These are phyloP conservation scores for Eulemur coronatus DNA, from an alignment of 2,797 vertebrate genomes.

Conservation along the genomic window DNA sequence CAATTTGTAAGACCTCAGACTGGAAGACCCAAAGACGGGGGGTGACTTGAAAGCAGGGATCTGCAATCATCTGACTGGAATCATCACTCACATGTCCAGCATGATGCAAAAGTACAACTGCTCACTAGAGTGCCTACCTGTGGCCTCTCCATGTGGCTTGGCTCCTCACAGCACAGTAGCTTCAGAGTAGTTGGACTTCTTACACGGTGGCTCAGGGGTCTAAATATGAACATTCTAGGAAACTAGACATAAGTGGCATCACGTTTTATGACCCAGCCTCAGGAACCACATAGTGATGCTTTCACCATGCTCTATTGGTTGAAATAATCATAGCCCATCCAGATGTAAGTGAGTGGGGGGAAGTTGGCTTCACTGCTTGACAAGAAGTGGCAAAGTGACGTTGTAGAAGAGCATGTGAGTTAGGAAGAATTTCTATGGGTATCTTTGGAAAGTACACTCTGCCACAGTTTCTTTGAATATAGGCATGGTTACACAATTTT, in stretches of 20 bases:
- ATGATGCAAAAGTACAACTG: not conserved
- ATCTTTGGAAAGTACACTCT: not conserved
- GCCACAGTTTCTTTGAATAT: not conserved
- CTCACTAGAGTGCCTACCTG: not conserved
- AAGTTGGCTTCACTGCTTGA: not conserved
- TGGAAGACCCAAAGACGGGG: not conserved
- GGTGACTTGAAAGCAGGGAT: not conserved
- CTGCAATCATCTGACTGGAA: not conserved
- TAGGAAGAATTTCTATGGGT: not conserved
- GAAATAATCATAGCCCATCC: not conserved
- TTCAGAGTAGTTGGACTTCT: not conserved
- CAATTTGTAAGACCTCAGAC: not conserved
- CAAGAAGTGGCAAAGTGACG: not conserved
- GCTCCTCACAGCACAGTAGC: not conserved
- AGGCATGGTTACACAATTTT: not conserved
- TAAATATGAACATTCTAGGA: not conserved
- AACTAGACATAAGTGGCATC: not conserved
- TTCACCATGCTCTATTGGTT: not conserved
- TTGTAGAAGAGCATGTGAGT: not conserved
- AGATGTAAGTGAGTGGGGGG: not conserved
- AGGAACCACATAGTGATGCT: not conserved
- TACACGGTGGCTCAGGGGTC: not conserved
- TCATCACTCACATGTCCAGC: not conserved
- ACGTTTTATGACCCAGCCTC: not conserved
- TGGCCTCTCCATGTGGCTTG: not conserved